Evolutionary conservation across 2,113 vertebrate species (phyloP), one percentile per base, ranked within the genome.

Genomic region (Genyomyrus donnyi): DNA sequence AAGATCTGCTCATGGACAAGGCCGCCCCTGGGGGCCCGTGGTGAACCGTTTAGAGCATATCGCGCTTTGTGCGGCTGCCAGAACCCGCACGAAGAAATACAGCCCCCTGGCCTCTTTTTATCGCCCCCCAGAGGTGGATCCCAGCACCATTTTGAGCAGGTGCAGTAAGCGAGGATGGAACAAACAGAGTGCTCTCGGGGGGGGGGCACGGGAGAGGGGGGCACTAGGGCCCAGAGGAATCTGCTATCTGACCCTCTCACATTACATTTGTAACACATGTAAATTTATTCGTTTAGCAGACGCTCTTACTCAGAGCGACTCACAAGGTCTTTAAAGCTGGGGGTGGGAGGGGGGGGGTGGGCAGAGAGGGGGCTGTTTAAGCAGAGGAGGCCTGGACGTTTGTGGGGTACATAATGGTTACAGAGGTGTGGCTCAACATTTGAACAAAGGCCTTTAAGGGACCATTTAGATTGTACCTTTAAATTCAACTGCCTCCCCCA

Each of bases 101-200:
- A 62, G 42, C 87, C 35, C 87, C 56, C 53, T 15, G 87, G 87
- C 53, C 56, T 62, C 19, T 39, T 21, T 88, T 88, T 62, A 88
- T 46, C 39, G 52, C 87, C 48, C 87, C 52, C 87, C 31, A 8
- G 52, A 58, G 87, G 52, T 58, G 87, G 53, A 39, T 62, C 87
- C 87, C 56, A 62, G 39, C 87, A n/a, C 87, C 31, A 42, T 88
- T 88, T 88, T 88, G 7, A 62, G 53, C 87, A 62, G 87, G 87
- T 88, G 87, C 87, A 62, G 52, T 24, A 19, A 42, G 86, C 15
- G 39, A 19, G 52, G 35, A 56, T 62, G 87, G 87, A 88, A 62
- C 53, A 88, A 88, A 88, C 87, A 88, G 53, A 62, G 53, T 42
- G 31, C 13, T 31, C 13, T 5, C 1, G 35, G 27, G 77, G 39